Conservation (phyloP, 2,113 vertebrate species). For the Heterocephalus glaber region DNA sequence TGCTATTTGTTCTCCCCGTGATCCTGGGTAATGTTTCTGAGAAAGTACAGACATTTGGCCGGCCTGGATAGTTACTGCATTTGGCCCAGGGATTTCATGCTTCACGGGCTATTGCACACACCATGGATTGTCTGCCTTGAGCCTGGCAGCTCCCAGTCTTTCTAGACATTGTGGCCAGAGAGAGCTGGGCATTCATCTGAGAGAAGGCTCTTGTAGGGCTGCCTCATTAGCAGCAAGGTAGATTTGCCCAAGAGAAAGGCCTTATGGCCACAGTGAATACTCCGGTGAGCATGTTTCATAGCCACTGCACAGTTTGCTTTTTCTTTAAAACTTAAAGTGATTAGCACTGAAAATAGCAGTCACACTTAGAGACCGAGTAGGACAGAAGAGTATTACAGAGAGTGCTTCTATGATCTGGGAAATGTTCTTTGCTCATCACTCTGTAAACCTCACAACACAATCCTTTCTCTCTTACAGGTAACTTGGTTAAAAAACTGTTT, state of each 20-base stretch:
- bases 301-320: background rate
- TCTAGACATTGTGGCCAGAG: background rate
- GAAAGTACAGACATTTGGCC: background rate
- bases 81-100: background rate
- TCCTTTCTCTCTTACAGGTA: background rate
- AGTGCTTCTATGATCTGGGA: background rate
- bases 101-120: background rate
- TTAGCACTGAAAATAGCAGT: background rate
- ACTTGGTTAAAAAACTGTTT: background rate
- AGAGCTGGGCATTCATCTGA: background rate
- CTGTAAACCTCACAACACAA: background rate
- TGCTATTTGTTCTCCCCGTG: background rate
- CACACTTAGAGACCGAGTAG: background rate
- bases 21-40: background rate
- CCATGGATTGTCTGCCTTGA: background rate
- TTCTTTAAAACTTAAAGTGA: background rate
- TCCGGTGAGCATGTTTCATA: background rate
- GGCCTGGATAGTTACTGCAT: background rate
- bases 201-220: background rate
- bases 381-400: background rate
- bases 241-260: background rate
- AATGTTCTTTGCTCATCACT: background rate
- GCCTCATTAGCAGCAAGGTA: background rate
- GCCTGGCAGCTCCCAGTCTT: background rate
- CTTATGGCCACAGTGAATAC: background rate